Base-by-base conservation (phyloP, 2,797 vertebrate genomes). In the Parauchenoglanis punctatus region DNA sequence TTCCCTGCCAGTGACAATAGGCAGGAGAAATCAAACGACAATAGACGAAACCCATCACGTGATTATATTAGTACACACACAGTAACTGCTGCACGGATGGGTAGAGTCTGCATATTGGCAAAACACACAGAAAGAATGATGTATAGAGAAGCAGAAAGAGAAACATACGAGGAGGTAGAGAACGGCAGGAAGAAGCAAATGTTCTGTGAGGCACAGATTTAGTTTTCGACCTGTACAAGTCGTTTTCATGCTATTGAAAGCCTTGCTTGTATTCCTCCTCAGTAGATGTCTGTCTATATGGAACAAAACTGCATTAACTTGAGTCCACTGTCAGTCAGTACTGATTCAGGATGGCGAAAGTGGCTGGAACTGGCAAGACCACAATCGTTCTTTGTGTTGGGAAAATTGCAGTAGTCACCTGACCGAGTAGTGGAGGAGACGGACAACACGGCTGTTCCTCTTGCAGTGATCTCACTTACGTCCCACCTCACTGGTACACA, bases 151-250 rank as follows among this genome's bases (percentile, higher is more conserved):
- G 56, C 7, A 20, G 31, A 77, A 44, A 68, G 23, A 63, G 78
- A 88, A 83, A 59, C 35, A 63, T 61, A 49, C 25, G 68, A 82
- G 72, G 88, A 89, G 85, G 85, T 89, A 89, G 84, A 85, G 80
- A 87, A 81, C 86, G 75, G 77, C 67, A 56, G 81, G 46, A 81
- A 85, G 70, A 35, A 84, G 73, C 80, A 72, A 83, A 63, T 17
- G 78, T 82, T 67, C 4, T 52, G 58, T 67, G 70, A 80, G 73
- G 83, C 61, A 25, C 72, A 61, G 67, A 75, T 25, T 72, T 44
- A 0, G 77, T 77, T 83, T 70, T 78, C 28, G 31, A 67, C 54
- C 58, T 75, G 58, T 54, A 44, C 52, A 3, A 54, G n/a, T 82
- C 40, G 49, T 86, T 67, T 67, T 59, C 68, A 63, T 67, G 59